Conservation (phyloP, 2,113 vertebrate species). For the Ceyx cyanopectus region DNA sequence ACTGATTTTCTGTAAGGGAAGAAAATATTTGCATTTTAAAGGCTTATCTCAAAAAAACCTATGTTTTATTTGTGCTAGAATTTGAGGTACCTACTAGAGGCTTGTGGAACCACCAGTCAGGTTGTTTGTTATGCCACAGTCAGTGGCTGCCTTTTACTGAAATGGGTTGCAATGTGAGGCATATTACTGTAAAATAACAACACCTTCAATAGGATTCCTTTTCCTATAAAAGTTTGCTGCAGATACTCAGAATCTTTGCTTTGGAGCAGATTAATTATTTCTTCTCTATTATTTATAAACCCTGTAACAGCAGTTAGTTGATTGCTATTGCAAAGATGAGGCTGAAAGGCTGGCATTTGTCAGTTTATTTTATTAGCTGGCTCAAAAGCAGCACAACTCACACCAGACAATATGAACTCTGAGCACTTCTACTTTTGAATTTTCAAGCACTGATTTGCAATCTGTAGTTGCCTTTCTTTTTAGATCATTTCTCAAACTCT, state of each 20-base stretch:
- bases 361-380: background rate
- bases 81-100: background rate
- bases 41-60: background rate
- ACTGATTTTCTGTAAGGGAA: background rate
- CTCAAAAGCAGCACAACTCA: background rate
- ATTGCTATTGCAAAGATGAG: background rate
- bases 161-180: background rate
- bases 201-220: background rate
- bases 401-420: background rate
- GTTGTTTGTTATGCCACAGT: no score
- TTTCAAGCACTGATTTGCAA: conserved; percentile 7
- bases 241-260: background rate
- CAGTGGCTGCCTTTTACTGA: background rate
- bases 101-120: background rate
- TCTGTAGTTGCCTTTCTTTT: background rate
- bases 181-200: background rate
- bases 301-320: background rate
- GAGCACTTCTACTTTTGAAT: background rate
- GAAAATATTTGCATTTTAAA: background rate
- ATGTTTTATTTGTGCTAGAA: background rate
- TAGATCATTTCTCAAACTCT: background rate
- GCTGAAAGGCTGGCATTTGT: background rate
- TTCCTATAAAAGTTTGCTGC: background rate
- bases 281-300: background rate
- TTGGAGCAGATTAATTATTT: background rate